These are phyloP conservation scores for Oryctolagus cuniculus DNA, from an alignment of 2,113 vertebrate genomes.

Conservation along the genomic window mOryCun1.1 NC_091433.1:144235001-144235500, in stretches of 20 bases:
- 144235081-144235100: slow-evolving; percentile 6
- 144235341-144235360: neutral
- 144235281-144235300: neutral
- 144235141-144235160: neutral
- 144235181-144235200: neutral
- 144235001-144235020: neutral
- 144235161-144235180: slow-evolving; percentile 18
- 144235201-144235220: neutral
- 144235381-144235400: no score
- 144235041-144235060: neutral
- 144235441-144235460: no score
- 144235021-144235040: neutral
- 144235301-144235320: slow-evolving; percentile 10
- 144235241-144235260: neutral
- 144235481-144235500: no score
- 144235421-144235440: no score
- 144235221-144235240: neutral
- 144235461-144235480: no score
- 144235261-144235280: neutral
- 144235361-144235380: neutral
- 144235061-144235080: neutral
- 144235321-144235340: neutral
- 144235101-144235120: neutral
- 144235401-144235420: no score
- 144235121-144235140: neutral